Percentiles rank a stretch among this genome's conserved stretches.
phyloP scores from a whole-genome alignment of 1,140 invertebrate genomes.

The Vanessa atalanta region DNA sequence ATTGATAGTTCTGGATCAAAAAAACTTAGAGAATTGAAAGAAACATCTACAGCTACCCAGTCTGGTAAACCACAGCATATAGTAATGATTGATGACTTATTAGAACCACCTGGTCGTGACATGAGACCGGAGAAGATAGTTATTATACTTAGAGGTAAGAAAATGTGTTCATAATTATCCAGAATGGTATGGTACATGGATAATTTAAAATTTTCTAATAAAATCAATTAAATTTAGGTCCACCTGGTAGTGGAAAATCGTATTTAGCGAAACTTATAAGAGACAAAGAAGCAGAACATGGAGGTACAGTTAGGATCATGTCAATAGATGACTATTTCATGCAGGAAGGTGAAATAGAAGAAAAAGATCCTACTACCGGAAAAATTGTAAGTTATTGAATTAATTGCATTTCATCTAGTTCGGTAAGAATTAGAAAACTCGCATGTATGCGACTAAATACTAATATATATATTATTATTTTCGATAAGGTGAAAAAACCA shows the following conservation, averaged over 20 bases:
- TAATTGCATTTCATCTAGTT: neutral
- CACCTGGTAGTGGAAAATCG: conserved; percentile 94
- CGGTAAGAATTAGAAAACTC: neutral
- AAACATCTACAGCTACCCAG: conserved; percentile 15
- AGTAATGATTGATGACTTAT: conserved; percentile 91
- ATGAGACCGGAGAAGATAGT: conserved; percentile 91
- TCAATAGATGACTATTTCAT: conserved; percentile 98
- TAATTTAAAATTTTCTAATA: conserved; percentile 6
- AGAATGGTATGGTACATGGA: neutral
- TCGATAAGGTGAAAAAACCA: conserved; percentile 82
- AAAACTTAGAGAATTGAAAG: conserved; percentile 49
- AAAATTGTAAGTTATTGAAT: conserved; percentile 73
- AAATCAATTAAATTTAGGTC: conserved; percentile 79
- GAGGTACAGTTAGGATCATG: conserved; percentile 89
- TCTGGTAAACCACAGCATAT: conserved; percentile 61
- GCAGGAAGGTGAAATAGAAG: conserved; percentile 91
- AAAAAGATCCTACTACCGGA: conserved; percentile 89
- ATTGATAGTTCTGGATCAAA: conserved; percentile 43
- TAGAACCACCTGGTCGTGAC: conserved; percentile 87
- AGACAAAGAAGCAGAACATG: conserved; percentile 83
- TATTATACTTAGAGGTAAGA: conserved; percentile 91
- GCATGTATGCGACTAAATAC: no score
- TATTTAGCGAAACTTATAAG: conserved; percentile 93
- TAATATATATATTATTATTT: conserved; percentile 17
- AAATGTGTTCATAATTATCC: neutral